Evolutionary conservation across 2,888 invertebrate genomes (phyloP).

Genomic region (Adelphocoris suturalis): DNA sequence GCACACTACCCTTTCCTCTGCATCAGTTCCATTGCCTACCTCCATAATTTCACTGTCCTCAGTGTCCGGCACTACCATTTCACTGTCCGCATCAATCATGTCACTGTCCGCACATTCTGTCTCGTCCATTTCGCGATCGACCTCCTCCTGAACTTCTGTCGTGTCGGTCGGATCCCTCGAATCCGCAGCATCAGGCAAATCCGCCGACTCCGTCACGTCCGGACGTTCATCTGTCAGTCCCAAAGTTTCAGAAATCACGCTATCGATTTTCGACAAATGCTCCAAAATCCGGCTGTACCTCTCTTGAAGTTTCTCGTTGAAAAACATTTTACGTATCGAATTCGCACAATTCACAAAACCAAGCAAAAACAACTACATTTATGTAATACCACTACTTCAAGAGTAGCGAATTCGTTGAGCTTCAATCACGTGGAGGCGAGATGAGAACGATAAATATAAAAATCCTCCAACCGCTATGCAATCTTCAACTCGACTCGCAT

Average conservation of each 20-base stretch:
- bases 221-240: neutral
- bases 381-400: neutral
- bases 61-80: neutral
- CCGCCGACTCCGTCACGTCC: neutral
- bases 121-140: neutral
- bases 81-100: neutral
- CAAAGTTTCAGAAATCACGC: conserved; percentile 17
- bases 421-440: too few relatives aligned
- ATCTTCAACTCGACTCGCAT: neutral
- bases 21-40: neutral
- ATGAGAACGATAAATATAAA: neutral
- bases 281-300: conserved; percentile 32
- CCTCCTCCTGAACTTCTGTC: neutral
- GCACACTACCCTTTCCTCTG: neutral
- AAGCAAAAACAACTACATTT: neutral
- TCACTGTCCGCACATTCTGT: neutral
- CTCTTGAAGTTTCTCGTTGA: neutral
- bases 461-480: neutral
- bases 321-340: neutral
- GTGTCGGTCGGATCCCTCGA: neutral
- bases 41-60: neutral
- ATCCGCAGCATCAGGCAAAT: neutral
- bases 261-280: conserved; percentile 42
- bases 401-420: too few relatives aligned
- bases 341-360: neutral